Evolutionary conservation across 2,888 invertebrate genomes (phyloP), one percentile per base, ranked within the genome.

Genomic region (Ernsta delagoae): DNA sequence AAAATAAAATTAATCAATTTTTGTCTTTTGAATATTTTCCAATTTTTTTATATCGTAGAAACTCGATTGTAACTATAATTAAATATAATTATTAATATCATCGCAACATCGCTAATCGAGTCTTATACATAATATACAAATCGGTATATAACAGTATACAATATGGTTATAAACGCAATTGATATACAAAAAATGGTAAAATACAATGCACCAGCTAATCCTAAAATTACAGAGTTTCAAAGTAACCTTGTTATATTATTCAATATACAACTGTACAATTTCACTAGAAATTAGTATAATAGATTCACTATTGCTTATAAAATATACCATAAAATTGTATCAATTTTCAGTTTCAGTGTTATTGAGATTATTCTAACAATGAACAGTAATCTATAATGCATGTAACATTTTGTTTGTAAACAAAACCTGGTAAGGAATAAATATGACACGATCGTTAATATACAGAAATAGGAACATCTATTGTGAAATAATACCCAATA

Each of bases 11-110:
- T 12, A 39, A 9, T 12, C 16, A 31, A 65, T 50, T 65, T 59
- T 65, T 65, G 65, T 65, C 65, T 65, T 65, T 65, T 50, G 3
- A 24, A 0, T 45, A 5, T 57, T 59, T 59, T 65, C 50, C 59
- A 50, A 50, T 50, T 59, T 56, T 59, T 65, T 65, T 64, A 64
- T 45, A 65, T 65, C 65, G 65, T 65, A 65, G 57, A 59, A 65
- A 50, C 48, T 39, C 59, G 59, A 59, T 65, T 39, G 6, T 43
- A 11, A 5, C 2, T 16, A 50, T 50, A 50, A 50, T 24, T 50
- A 50, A 16, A 50, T 24, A 50, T 50, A 45, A 16, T 24, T 43
- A 56, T 11, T 57, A 65, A 59, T 65, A 39, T 59, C 50, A 45
- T 53, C 5, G 11, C 16, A n/a, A 34, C n/a, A 62, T 50, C 39